Evolutionary conservation across 2,113 vertebrate genomes (phyloP).

Genomic region (Tupaia tana): DNA sequence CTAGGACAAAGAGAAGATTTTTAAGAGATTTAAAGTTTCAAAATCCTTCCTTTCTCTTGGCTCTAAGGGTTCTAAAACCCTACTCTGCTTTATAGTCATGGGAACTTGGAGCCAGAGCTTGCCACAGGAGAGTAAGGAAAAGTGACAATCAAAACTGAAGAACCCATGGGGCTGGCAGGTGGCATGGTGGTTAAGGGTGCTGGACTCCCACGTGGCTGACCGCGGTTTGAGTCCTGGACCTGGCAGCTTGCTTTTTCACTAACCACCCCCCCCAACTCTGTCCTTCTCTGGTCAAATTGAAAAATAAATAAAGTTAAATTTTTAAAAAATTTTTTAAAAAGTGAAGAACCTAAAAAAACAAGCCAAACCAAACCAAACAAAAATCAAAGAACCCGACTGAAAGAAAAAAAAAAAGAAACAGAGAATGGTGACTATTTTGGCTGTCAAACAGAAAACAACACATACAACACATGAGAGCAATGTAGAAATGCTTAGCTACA

Average conservation of each 20-base stretch:
- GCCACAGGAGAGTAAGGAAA: not conserved
- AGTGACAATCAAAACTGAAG: slow-evolving; percentile 19
- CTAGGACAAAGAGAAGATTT: not conserved
- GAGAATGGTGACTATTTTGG: slow-evolving; percentile 12
- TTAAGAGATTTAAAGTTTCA: not conserved
- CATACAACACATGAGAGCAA: not conserved
- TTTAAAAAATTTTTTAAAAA: too few species aligned
- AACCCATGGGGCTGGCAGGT: not conserved
- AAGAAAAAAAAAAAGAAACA: not conserved
- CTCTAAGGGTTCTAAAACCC: not conserved
- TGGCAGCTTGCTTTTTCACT: too few species aligned
- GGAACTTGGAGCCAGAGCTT: not conserved
- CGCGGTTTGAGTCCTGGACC: too few species aligned
- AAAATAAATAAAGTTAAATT: too few species aligned
- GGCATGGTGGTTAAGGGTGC: too few species aligned
- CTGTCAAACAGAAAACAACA: slow-evolving; percentile 29
- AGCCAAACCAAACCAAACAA: too few species aligned
- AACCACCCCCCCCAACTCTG: too few species aligned
- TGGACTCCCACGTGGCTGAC: too few species aligned
- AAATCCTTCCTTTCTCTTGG: slow-evolving; percentile 17
- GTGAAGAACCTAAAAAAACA: too few species aligned
- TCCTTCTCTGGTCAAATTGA: too few species aligned
- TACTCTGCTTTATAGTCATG: not conserved
- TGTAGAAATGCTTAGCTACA: not conserved
- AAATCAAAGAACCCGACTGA: not conserved